Evolutionary conservation across 92 coral and sea anemone genomes (phyloP), one percentile per base, ranked within the genome.

Genomic region (Hydrozoanthus gracilis): DNA sequence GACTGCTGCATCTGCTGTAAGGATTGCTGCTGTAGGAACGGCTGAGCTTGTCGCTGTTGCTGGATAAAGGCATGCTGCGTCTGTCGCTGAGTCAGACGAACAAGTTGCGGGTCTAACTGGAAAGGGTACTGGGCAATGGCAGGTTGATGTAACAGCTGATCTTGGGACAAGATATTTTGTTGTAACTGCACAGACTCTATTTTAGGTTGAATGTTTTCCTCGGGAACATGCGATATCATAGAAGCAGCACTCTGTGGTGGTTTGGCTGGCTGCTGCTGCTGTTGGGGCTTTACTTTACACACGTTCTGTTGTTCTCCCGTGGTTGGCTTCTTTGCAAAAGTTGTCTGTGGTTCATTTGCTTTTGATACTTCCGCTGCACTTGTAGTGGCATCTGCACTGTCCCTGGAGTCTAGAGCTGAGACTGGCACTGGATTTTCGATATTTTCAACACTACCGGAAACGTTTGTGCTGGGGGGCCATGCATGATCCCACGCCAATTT

Each of bases 211-310:
- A 58, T 77, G 79, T 73, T 91, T 79, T 95, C 95, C 77, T 92
- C 98, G 1, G 93, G 44, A 16, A 92, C 70, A 47, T 84, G 88
- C 14, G 93, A 39, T 4, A 88, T 83, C 71, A 92, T 56, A 15
- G 96, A 27, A 27, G 39, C 44, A 1, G 93, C 80, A 16, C 91
- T 74, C 83, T 82, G 96, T 69, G 93, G 99, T 3, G 98, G 94
- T 79, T 95, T 93, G 4, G 91, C 92, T 9, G 95, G 88, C 78
- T 87, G 93, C 85, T 95, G 98, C 83, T 96, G 99, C 79, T 97
- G 98, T 64, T 96, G 99, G 15, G 99, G 98, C 73, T 97, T 97
- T 10, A 97, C 98, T 84, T 97, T 97, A 80, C 98, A 95, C 27
- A 93, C 98, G 69, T 95, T 95, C 50, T 97, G 99, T 82, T 97